Base-by-base conservation (phyloP, 1,140 invertebrate genomes). In the Cecropterus lyciades region DNA sequence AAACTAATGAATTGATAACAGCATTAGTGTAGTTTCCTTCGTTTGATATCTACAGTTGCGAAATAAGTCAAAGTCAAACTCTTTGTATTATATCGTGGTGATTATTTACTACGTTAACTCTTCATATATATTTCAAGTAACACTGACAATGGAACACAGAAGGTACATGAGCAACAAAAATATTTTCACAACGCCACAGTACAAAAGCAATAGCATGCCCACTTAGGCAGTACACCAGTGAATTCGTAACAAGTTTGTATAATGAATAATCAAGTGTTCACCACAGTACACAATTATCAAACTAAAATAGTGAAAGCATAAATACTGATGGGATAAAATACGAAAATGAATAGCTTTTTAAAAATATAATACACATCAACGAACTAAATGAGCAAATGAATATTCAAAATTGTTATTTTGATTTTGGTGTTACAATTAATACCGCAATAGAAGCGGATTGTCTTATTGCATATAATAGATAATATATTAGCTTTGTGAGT, bases 51-150 rank as follows among this genome's bases (percentile, higher is more conserved):
- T 84, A 84, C 71, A 67, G 71, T 78, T 82, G 80, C 79, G 69
- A 83, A 80, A 84, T 71, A 83, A 84, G 75, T 90, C 89, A 92
- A 92, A 92, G 89, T 92, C 89, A 92, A 92, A 92, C 89, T 92
- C 89, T 92, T 84, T 86, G 77, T 82, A 70, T 78, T 46, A 67
- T 49, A 51, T 80, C 80, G 77, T 85, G 81, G 84, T 82, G 79
- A 63, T 82, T 60, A 82, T 80, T 77, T 73, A 76, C 85, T 86
- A 87, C 84, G 64, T 69, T 70, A 75, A 81, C 55, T 80, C 66
- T 59, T 77, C 77, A 69, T 73, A 72, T 75, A 74, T 72, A 68
- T 74, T 77, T 77, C 68, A 79, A 79, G 74, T 70, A 79, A 82
- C 70, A 87, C 70, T 80, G 72, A 73, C 82, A 73, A 75, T 80